Base-by-base conservation (phyloP, 2,888 invertebrate species). In the Dorcus parallelipipedus region DNA sequence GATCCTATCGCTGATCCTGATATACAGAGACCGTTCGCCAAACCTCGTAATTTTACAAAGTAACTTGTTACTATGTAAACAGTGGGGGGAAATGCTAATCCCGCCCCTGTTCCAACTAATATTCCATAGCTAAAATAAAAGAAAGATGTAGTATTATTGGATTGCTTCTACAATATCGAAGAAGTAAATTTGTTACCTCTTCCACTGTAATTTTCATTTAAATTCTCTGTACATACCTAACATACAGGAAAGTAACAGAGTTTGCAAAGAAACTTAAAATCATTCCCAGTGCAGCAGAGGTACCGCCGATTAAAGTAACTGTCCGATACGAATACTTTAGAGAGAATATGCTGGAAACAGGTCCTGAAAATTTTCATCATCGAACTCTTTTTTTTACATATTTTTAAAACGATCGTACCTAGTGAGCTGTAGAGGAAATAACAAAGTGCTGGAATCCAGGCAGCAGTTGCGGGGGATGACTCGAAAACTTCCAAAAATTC, bases 61-160 rank as follows among this genome's bases (percentile, higher is more conserved):
- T 93, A 93, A 59, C 91, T 91, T 52, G 92, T 92, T 64, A 93
- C 93, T 67, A 93, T 93, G 78, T 93, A 93, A 39, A 94, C 92
- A 0, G 93, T 93, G 2, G 93, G 93, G 1, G 93, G 93, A 79
- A 93, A 94, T 1, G 92, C 88, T 7, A 93, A 78, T 0, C 93
- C 93, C 1, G 93, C 93, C 6, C 93, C 93, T 41, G 87, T 86
- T 62, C 93, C 93, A 20, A 92, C 90, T 73, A 92, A 79, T 9
- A 90, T 84, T 52, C 93, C 93, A 78, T 91, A 93, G 78, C 91
- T 92, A 70, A 55, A 78, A 77, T 33, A 33, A 33, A 33, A 6
- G 3, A 33, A 3, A 20, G 20, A 14, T 14, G 14, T 14, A 14
- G 14, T 14, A 14, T 14, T 14, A 14, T 14, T 14, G 14, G 14